A percentile compares a stretch with the other conserved stretches of the same genome.
These are phyloP conservation scores for Phalacrocorax pelagicus DNA, from an alignment of 2,113 vertebrate genomes.

Conservation along the genomic window DNA sequence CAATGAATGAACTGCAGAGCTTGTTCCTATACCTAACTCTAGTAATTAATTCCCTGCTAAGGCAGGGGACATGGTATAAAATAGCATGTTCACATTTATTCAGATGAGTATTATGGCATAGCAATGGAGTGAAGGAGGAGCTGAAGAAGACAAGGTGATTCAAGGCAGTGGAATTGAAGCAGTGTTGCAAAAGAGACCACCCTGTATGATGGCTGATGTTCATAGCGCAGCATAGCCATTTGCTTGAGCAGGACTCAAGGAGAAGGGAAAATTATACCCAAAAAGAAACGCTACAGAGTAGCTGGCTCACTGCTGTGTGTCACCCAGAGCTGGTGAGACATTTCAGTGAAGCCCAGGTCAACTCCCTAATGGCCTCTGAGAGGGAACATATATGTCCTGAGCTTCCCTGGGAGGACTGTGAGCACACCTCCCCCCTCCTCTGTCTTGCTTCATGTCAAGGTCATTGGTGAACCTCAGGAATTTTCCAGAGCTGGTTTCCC, in stretches of 20 bases:
- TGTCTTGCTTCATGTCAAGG: background rate
- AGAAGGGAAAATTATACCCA: background rate
- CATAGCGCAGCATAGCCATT: accelerated
- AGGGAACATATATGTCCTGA: background rate
- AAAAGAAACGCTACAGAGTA: background rate
- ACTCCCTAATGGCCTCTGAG: background rate
- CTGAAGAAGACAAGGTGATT: background rate
- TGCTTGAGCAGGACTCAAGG: background rate
- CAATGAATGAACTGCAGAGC: constrained; percentile 26
- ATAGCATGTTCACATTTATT: background rate
- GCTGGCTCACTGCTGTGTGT: background rate
- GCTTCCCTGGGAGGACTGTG: background rate
- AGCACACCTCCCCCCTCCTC: background rate
- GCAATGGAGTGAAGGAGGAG: background rate
- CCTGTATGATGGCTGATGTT: background rate
- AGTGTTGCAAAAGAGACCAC: background rate
- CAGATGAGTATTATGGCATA: background rate
- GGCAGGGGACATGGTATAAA: background rate
- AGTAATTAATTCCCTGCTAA: background rate
- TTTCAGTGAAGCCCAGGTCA: background rate
- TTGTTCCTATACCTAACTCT: background rate
- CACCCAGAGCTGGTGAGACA: background rate
- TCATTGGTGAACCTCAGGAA: background rate
- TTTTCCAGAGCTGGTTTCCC: background rate
- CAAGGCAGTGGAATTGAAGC: background rate